Evolutionary conservation across 2,113 vertebrate species (phyloP), one percentile per base, ranked within the genome.

Genomic region (Platichthys stellatus): DNA sequence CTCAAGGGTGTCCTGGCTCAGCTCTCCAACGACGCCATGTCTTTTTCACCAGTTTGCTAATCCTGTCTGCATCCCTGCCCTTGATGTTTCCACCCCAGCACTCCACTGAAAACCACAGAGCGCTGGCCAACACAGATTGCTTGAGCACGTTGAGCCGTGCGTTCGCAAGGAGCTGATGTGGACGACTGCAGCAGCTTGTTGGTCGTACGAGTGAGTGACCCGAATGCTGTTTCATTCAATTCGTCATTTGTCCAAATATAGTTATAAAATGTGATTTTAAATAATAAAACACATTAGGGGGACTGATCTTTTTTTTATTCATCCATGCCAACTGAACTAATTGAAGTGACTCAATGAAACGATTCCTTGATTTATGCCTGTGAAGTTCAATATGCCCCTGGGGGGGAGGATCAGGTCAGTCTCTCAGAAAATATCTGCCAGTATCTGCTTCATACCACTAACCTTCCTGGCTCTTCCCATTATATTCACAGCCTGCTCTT

Each of bases 41-140:
- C 83, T 80, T 78, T 80, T 77, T 61, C 69, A 76, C 66, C 68
- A 68, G 60, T 86, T 86, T 79, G 43, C 74, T 83, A 83, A 86
- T 86, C 86, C 86, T 85, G 80, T 86, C 84, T 85, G 82, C 72
- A 74, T 79, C 71, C 74, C 31, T 74, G 63, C 76, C 74, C 82
- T 82, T 84, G 73, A 82, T 81, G 73, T 88, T 86, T 83, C 75
- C 79, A 78, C 64, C 65, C 57, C 69, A 43, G 82, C 74, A 69
- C 63, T 66, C 23, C 5, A 43, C 71, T 57, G 69, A 61, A 81
- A 74, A 72, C 67, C 70, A 35, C 51, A 59, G 43, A 66, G 26
- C 9, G 60, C 79, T 63, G 71, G 59, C 80, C 74, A 60, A 12
- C 63, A 26, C 59, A 53, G 83, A 69, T 74, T 61, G 76, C 54